Base-by-base conservation (phyloP, 2,888 invertebrate genomes). In the Willowsia nigromaculata region DNA sequence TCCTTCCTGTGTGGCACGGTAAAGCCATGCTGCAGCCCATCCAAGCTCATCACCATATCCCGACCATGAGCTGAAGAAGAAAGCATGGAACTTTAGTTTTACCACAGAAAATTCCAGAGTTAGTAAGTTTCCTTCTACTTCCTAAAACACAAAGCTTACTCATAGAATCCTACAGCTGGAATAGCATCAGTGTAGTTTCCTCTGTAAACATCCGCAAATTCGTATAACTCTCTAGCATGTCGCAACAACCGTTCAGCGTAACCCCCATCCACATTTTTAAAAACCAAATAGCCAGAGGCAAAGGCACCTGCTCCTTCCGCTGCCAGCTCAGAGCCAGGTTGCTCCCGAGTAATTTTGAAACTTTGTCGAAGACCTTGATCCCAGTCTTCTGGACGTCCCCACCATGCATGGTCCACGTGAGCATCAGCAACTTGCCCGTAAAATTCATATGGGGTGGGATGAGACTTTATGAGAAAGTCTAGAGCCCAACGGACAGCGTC, bases 381-480 rank as follows among this genome's bases (percentile, higher is more conserved):
- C 89, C 89, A 89, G 18, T 89, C 89, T 47, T 89, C 89, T n/a
- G 89, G 89, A 4, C 89, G 80, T 0, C 95, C 95, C 96, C 96
- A 96, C 93, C 94, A 95, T 0, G 93, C 93, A 92, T 96, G 95
- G 92, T 96, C 96, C 15, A 94, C 93, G 22, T 94, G 93, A 84
- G 95, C 96, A 92, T 95, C 95, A 0, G 95, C 95, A 22, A 95
- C 95, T 94, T 95, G 95, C 0, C 95, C 95, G 92, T 95, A 95
- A 68, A 95, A 94, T 83, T 94, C 95, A 90, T 94, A 93, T 11
- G 94, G 94, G 68, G 90, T 30, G 1, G 91, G 82, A 71, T 92
- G 91, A 6, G 89, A 94, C 94, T 93, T 95, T 89, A 95, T 94
- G 92, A 95, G 94, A 93, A 95, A 96, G 93, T 95, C 95, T 1